phyloP scores from a whole-genome alignment of 2,888 invertebrate genomes.

The Chloroclysta siterata region DNA sequence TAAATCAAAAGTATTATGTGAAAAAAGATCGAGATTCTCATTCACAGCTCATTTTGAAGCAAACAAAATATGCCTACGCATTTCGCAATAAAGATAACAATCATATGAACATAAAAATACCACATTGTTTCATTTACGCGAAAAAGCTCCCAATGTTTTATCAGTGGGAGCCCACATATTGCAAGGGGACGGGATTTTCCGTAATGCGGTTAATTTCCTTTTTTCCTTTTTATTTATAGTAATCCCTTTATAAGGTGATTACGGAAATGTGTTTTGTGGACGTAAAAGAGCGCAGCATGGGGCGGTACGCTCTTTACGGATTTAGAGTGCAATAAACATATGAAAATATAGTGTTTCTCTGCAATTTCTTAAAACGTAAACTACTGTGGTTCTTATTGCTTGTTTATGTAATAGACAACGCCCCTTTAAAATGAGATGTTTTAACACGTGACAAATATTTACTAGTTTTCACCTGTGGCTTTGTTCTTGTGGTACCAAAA shows the following conservation, averaged over 20 bases:
- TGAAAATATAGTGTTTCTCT: conserved; percentile 23
- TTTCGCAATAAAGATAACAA: conserved; percentile 45
- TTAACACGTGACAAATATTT: too few relatives aligned
- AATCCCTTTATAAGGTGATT: conserved; percentile 86
- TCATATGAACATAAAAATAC: conserved; percentile 68
- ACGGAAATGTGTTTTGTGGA: conserved; percentile 85
- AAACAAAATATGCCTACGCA: background rate
- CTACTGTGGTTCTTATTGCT: background rate
- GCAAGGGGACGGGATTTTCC: conserved; percentile 80
- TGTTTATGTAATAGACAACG: background rate
- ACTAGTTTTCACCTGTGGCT: too few relatives aligned
- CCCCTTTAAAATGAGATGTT: too few relatives aligned
- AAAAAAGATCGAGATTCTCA: background rate
- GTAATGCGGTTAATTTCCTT: conserved; percentile 85
- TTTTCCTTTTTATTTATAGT: conserved; percentile 85
- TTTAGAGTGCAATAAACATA: conserved; percentile 53
- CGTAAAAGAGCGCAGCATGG: conserved; percentile 83
- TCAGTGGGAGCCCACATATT: conserved; percentile 82
- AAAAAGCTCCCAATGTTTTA: conserved; percentile 79
- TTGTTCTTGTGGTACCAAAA: too few relatives aligned
- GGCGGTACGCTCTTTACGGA: conserved; percentile 62
- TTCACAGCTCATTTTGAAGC: background rate
- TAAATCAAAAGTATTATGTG: too few relatives aligned
- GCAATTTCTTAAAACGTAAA: conserved; percentile 15
- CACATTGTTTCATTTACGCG: conserved; percentile 80